A percentile compares a stretch with the other conserved stretches of the same genome.
Evolutionary conservation across 2,113 vertebrate genomes (phyloP).

Genomic region (Platichthys flesus): DNA sequence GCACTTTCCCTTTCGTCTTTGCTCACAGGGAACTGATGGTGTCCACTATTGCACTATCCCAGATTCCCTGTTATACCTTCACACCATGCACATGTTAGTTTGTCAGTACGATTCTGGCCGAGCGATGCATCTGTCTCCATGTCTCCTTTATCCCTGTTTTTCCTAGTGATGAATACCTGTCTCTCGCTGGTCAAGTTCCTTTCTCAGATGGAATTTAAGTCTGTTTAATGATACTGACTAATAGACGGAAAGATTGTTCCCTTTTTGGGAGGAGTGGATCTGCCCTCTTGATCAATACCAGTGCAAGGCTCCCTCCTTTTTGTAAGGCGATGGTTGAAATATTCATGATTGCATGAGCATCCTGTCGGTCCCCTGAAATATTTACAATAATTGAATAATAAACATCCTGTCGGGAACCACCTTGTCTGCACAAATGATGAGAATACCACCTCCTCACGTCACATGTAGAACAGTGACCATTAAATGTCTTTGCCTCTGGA

Average conservation of each 20-base stretch:
- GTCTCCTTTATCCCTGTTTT: not conserved
- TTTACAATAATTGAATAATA: conserved; percentile 81
- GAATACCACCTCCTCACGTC: conserved; percentile 46
- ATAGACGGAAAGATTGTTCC: not conserved
- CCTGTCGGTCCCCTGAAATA: conserved; percentile 78
- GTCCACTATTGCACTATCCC: conserved; percentile 40
- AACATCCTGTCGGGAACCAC: conserved; percentile 50
- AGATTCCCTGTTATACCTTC: conserved; percentile 32
- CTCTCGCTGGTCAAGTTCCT: not conserved
- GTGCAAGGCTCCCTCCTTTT: conserved; percentile 61
- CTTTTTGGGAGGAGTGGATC: conserved; percentile 27
- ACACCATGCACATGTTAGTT: conserved; percentile 23
- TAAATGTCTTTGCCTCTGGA: conserved; percentile 68
- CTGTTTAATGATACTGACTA: not conserved
- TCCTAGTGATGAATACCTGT: not conserved
- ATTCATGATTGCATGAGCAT: conserved; percentile 73
- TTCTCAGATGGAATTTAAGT: conserved; percentile 19
- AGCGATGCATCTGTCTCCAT: conserved; percentile 2
- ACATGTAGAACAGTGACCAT: conserved; percentile 67
- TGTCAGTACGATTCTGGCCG: not conserved
- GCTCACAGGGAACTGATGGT: conserved; percentile 42
- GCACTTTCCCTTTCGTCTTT: conserved; percentile 31
- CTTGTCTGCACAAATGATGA: conserved; percentile 20
- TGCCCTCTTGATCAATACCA: conserved; percentile 64
- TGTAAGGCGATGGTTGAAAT: conserved; percentile 68